A percentile compares a stretch with the other conserved stretches of the same genome.
These are phyloP conservation scores for Notodonta dromedarius DNA, from an alignment of 2,888 invertebrate species.

Conservation along the genomic window DNA sequence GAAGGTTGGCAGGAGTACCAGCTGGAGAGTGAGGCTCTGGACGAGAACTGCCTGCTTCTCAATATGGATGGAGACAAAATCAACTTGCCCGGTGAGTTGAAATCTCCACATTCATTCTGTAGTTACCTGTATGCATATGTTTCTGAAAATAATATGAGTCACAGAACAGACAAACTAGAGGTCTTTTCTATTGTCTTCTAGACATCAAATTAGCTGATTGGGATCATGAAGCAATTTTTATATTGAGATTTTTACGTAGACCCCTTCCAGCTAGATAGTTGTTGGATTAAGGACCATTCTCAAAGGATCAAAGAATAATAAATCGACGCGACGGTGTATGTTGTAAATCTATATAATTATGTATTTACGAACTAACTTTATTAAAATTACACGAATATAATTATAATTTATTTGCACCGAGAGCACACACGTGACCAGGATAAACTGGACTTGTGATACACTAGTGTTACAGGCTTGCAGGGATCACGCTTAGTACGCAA, in stretches of 20 bases:
- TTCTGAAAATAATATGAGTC: no score
- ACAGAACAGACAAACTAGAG: no score
- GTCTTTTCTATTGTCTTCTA: no score
- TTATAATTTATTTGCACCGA: conserved; percentile 1
- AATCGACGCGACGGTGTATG: no score
- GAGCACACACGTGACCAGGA: conserved; percentile 5
- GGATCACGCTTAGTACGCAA: not conserved
- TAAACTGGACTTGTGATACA: not conserved
- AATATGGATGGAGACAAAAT: conserved; percentile 75
- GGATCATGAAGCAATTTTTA: no score
- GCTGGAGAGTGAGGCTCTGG: conserved; percentile 69
- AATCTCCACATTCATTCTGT: not conserved
- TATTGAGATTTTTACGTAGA: no score
- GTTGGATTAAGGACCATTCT: no score
- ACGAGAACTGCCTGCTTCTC: conserved; percentile 76
- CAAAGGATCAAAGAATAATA: no score
- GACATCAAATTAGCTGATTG: no score
- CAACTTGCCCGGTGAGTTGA: conserved; percentile 61
- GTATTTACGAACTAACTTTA: not conserved
- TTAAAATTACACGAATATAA: not conserved
- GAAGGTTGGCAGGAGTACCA: conserved; percentile 79
- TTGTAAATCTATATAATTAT: not conserved
- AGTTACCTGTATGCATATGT: no score
- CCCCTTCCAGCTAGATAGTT: no score
- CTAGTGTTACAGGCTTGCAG: not conserved